phyloP scores from a whole-genome alignment of 2,113 vertebrate genomes.

The Struthio camelus region DNA sequence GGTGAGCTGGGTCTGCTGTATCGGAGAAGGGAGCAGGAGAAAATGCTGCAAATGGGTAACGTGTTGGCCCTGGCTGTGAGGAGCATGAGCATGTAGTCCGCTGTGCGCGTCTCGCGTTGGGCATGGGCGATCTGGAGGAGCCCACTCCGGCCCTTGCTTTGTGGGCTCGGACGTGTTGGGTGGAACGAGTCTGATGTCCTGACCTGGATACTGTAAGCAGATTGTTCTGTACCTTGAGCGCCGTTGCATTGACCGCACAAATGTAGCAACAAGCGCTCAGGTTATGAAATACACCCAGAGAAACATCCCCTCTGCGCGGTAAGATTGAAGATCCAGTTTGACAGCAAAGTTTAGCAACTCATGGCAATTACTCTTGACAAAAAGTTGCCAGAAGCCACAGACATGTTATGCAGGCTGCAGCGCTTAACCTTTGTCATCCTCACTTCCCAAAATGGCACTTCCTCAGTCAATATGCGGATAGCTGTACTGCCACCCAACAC shows the following conservation, averaged over 20 bases:
- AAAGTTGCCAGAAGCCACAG: background rate
- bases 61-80: too few species aligned
- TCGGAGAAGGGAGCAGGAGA: background rate
- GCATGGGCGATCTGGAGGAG: fast-evolving
- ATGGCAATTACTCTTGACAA: background rate
- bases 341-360: background rate
- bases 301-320: background rate
- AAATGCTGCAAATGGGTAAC: background rate
- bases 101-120: background rate
- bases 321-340: background rate
- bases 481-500: fast-evolving
- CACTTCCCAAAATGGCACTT: background rate
- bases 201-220: background rate
- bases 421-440: background rate
- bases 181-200: background rate
- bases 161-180: background rate
- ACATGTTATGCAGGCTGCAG: background rate
- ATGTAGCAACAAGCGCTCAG: background rate
- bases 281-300: background rate
- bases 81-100: too few species aligned
- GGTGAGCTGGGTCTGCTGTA: too few species aligned
- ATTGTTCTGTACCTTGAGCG: background rate
- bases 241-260: background rate
- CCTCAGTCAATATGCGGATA: background rate
- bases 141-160: background rate